Conservation (phyloP, 2,797 vertebrate genomes). For the Sarcophilus harrisii region DNA sequence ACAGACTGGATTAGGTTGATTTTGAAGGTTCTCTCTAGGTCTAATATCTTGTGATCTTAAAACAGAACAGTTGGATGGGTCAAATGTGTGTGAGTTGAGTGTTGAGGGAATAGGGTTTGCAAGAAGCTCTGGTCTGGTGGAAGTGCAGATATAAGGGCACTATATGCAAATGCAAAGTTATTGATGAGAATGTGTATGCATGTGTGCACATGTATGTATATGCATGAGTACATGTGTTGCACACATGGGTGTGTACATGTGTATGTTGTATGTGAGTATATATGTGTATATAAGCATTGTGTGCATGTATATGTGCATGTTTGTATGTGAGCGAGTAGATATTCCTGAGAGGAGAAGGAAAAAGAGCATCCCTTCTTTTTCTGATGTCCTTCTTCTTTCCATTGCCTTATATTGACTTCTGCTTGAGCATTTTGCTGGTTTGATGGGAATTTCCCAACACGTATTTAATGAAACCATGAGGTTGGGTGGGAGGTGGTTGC, state of each 20-base stretch:
- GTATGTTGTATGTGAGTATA: too few species aligned
- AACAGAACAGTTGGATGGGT: neutral
- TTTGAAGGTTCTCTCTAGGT: neutral
- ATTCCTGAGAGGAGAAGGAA: neutral
- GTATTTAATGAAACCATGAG: neutral
- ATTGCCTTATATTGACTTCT: too few species aligned
- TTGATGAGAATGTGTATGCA: neutral
- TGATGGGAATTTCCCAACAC: neutral
- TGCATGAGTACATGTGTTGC: neutral
- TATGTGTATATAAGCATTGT: too few species aligned
- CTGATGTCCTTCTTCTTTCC: neutral
- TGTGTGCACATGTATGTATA: neutral
- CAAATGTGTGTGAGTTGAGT: neutral
- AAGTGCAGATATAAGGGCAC: neutral
- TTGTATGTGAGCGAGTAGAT: neutral
- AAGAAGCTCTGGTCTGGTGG: neutral
- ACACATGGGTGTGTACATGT: neutral
- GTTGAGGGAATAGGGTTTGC: neutral
- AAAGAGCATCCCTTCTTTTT: neutral
- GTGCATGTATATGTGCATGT: too few species aligned
- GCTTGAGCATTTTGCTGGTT: neutral
- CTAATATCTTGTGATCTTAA: neutral
- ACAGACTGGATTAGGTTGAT: neutral
- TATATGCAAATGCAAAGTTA: neutral
- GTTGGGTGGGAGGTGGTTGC: neutral